phyloP scores from a whole-genome alignment of 2,113 vertebrate genomes.

The Percina caprodes region DNA sequence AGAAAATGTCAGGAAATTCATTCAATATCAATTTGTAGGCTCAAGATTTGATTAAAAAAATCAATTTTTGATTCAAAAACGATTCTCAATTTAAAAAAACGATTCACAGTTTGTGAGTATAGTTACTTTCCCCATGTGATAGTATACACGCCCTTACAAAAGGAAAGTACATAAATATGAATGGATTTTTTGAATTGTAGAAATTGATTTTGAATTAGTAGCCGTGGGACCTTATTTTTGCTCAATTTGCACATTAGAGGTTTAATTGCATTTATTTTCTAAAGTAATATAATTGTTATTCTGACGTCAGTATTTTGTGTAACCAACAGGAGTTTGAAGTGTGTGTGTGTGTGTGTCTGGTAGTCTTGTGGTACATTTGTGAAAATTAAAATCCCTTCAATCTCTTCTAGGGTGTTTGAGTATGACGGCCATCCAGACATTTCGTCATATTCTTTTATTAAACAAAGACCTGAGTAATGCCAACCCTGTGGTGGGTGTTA shows the following conservation, averaged over 20 bases:
- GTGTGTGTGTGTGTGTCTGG: neutral
- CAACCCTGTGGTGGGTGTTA: neutral
- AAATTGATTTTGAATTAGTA: no score
- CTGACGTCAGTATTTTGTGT: neutral
- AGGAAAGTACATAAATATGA: no score
- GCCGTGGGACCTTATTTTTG: neutral
- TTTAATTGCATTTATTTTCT: neutral
- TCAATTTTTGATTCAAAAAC: no score
- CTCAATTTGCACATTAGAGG: neutral
- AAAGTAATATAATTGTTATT: neutral
- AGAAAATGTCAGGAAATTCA: no score
- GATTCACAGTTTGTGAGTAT: no score
- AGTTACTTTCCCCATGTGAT: no score
- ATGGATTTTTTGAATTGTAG: no score
- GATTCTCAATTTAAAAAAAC: no score
- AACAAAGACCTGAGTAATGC: slow-evolving; percentile 3
- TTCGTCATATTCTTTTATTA: neutral
- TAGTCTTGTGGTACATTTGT: neutral
- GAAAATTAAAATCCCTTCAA: neutral
- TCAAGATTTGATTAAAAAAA: no score
- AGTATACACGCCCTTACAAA: no score
- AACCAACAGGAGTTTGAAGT: neutral
- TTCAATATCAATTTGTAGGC: no score
- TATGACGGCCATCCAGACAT: neutral
- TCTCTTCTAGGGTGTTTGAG: neutral